phyloP scores from a whole-genome alignment of 2,888 invertebrate genomes.

The Platycnemis pennipes region DNA sequence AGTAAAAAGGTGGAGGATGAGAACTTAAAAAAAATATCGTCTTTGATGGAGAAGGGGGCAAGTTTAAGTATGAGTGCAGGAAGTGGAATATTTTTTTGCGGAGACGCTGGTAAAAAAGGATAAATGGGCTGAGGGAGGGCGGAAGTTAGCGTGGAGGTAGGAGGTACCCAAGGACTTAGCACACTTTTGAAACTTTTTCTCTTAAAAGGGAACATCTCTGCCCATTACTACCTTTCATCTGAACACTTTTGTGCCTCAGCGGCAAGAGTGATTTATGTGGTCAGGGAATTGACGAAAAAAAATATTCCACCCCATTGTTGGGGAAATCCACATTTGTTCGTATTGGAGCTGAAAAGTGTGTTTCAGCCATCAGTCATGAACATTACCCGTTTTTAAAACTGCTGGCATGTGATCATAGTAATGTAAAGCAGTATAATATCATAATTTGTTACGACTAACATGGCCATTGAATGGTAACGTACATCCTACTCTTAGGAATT shows the following conservation, averaged over 20 bases:
- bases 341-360: neutral
- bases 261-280: neutral
- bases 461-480: too few species aligned
- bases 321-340: neutral
- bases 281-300: neutral
- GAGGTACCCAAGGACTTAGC: slow-evolving; percentile 47
- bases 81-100: slow-evolving; percentile 34
- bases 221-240: slow-evolving; percentile 33
- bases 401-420: too few species aligned
- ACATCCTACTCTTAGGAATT: too few species aligned
- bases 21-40: slow-evolving; percentile 13
- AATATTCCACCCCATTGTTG: neutral
- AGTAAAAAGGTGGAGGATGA: slow-evolving; percentile 4
- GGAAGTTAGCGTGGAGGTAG: neutral
- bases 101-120: slow-evolving; percentile 18
- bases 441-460: too few species aligned
- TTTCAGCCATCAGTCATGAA: neutral
- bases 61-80: slow-evolving; percentile 30
- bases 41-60: slow-evolving; percentile 52
- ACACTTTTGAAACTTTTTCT: slow-evolving; percentile 28
- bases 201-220: neutral
- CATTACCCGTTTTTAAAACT: neutral
- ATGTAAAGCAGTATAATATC: too few species aligned
- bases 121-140: slow-evolving; percentile 6
- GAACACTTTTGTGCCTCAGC: neutral